Conservation (phyloP, 1,140 invertebrate species). For the Andricus grossulariae region DNA sequence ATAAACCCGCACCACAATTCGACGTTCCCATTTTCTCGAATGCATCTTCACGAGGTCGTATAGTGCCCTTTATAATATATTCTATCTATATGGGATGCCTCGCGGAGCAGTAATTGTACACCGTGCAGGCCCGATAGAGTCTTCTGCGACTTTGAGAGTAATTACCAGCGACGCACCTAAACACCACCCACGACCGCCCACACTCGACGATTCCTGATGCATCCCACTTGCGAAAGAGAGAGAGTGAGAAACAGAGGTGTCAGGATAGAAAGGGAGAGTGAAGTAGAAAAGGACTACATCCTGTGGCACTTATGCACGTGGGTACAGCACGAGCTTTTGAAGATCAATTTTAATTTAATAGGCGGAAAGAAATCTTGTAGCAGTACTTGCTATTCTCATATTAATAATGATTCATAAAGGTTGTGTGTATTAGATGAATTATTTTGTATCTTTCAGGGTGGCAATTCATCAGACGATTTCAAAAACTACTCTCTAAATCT, state of each 20-base stretch:
- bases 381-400: not conserved
- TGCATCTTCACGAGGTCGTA: not conserved
- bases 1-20: not conserved
- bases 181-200: slow-evolving; percentile 64
- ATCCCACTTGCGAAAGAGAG: slow-evolving; percentile 26
- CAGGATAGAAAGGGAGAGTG: slow-evolving; percentile 1
- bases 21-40: slow-evolving; percentile 10
- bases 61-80: slow-evolving; percentile 51
- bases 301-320: slow-evolving; percentile 16
- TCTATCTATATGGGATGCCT: slow-evolving; percentile 46
- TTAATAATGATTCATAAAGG: no score
- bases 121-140: slow-evolving; percentile 53
- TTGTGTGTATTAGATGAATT: no score
- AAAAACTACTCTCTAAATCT: no score
- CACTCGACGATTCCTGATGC: slow-evolving; percentile 37
- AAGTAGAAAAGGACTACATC: not conserved
- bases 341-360: slow-evolving; percentile 47
- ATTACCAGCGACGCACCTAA: slow-evolving; percentile 63
- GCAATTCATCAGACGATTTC: no score
- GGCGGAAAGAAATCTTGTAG: not conserved
- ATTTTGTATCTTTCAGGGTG: no score
- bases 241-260: not conserved
- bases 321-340: slow-evolving; percentile 41
- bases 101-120: slow-evolving; percentile 58
- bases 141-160: slow-evolving; percentile 59